A percentile compares a stretch with the other conserved stretches of the same genome.
Evolutionary conservation across 2,797 vertebrate genomes (phyloP).

Genomic region (Hippoglossus hippoglossus): DNA sequence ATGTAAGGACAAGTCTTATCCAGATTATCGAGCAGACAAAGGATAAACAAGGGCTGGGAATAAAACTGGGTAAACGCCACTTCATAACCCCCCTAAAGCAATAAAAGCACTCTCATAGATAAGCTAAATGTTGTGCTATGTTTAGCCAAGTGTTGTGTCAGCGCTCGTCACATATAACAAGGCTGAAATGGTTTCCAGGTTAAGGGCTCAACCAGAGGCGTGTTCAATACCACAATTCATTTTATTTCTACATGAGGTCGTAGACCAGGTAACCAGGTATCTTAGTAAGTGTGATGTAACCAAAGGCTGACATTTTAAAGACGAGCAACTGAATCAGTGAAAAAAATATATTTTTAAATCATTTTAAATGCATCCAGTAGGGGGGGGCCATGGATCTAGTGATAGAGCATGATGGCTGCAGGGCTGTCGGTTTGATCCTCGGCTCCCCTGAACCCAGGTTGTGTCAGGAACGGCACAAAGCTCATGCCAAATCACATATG

Average conservation of each 20-base stretch:
- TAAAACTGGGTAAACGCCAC: slow-evolving; percentile 62
- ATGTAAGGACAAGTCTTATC: slow-evolving; percentile 9
- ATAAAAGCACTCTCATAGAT: slow-evolving; percentile 76
- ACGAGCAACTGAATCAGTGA: no score
- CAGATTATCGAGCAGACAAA: slow-evolving; percentile 44
- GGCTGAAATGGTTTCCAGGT: slow-evolving; percentile 62
- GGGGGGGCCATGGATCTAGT: background rate
- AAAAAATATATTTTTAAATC: background rate
- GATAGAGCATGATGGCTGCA: background rate
- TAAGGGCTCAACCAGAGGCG: slow-evolving; percentile 75
- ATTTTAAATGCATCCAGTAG: slow-evolving; percentile 6
- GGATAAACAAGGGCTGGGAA: slow-evolving; percentile 59
- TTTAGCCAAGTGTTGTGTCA: slow-evolving; percentile 58
- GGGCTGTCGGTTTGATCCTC: background rate
- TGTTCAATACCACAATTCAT: slow-evolving; percentile 52
- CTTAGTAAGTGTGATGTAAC: slow-evolving; percentile 25
- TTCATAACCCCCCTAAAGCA: slow-evolving; percentile 77
- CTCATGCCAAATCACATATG: background rate
- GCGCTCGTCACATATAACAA: slow-evolving; percentile 35
- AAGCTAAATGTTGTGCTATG: slow-evolving; percentile 73
- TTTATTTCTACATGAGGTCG: slow-evolving; percentile 17
- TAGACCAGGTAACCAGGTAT: background rate
- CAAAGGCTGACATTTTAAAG: slow-evolving; percentile 41
- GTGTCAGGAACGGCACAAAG: background rate
- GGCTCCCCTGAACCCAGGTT: background rate